Conservation (phyloP, 2,797 vertebrate genomes). For the Ctenosaura bakeri region DNA sequence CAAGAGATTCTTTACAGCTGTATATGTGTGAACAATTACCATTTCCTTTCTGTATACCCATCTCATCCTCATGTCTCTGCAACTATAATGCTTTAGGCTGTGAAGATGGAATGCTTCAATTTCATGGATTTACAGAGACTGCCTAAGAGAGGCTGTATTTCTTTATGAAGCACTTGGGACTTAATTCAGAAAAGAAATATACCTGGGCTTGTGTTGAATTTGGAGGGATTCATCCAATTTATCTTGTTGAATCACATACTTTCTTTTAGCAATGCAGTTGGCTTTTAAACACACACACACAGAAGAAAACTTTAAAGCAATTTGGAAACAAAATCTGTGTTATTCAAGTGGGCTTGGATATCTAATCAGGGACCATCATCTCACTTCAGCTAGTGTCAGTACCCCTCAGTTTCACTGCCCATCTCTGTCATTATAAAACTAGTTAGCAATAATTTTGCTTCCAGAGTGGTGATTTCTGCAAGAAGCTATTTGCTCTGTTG, state of each 20-base stretch:
- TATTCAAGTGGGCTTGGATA: constrained; percentile 21
- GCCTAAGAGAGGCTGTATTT: neutral
- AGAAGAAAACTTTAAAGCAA: neutral
- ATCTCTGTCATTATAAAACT: neutral
- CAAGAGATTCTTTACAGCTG: constrained; percentile 25
- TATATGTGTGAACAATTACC: constrained; percentile 18
- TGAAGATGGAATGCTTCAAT: constrained; percentile 24
- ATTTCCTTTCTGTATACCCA: constrained; percentile 13
- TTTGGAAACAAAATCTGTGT: constrained; percentile 13
- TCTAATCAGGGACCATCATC: neutral
- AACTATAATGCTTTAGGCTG: constrained; percentile 27
- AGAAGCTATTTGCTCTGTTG: neutral
- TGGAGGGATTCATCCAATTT: neutral
- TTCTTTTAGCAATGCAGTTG: constrained; percentile 15
- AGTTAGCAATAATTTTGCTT: constrained; percentile 4
- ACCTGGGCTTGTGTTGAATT: neutral
- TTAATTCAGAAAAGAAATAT: constrained; percentile 26
- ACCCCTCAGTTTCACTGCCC: neutral
- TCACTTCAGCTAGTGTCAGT: neutral
- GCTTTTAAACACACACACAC: neutral
- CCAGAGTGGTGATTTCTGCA: neutral
- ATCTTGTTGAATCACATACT: neutral
- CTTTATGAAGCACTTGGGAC: constrained; percentile 12
- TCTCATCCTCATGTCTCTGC: constrained; percentile 6
- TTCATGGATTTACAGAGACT: constrained; percentile 39